Base-by-base conservation (phyloP, 2,888 invertebrate species). In the Pandemis corylana region DNA sequence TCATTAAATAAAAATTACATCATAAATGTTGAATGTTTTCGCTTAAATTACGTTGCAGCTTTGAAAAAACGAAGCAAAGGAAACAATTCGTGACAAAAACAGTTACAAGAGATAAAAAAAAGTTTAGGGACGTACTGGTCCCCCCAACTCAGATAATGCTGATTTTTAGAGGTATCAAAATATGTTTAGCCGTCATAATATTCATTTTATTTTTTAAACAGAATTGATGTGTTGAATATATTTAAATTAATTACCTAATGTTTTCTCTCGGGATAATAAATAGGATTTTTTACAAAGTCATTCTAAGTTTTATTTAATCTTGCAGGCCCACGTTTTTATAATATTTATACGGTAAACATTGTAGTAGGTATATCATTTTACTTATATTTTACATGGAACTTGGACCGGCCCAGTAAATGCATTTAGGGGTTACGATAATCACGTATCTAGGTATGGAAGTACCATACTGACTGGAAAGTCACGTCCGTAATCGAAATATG, bases 251-350 rank as follows among this genome's bases (percentile, higher is more conserved):
- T 59, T 28, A 51, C 7, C 20, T 46, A 5, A 2, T 64, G 20
- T 12, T n/a, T 46, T 63, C 53, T 63, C 13, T 46, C 44, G 41
- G 53, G 46, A 20, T 63, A 42, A 59, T 73, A 73, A 73, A 73
- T 68, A 56, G 46, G 68, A 46, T 73, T 68, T 68, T 70, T 70
- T 71, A 70, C 41, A 1, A 28, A 59, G 15, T 2, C 9, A 56
- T 56, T 56, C 9, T 56, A 56, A 56, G 53, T 56, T 56, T 56
- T 56, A 56, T 56, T 56, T 56, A n/a, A n/a, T 56, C 2, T 13
- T 20, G 15, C 15, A 7, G 53, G 7, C 51, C 46, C 46, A 46
- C 0, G 46, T 12, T 46, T 46, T 46, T 12, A 12, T 9, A 46
- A 46, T 10, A 10, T 44, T 44, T 44, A 44, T 44, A 44, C 12